Evolutionary conservation across 2,888 invertebrate species (phyloP).

Genomic region (Nebria salina): DNA sequence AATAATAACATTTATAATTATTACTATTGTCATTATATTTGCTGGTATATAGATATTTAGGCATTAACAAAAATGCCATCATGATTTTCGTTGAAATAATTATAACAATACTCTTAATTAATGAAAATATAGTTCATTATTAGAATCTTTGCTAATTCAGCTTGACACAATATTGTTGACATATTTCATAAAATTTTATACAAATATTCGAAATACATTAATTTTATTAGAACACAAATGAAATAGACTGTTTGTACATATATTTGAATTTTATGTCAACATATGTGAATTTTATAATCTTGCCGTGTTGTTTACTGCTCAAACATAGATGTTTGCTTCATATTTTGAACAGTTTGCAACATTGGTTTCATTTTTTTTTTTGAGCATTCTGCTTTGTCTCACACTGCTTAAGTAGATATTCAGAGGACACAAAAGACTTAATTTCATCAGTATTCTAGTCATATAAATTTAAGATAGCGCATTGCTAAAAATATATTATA

Average conservation of each 20-base stretch:
- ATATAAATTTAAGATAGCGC: slow-evolving; percentile 53
- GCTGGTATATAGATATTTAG: slow-evolving; percentile 37
- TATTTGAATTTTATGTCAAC: not conserved
- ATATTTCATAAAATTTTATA: not conserved
- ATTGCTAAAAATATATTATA: slow-evolving; percentile 53
- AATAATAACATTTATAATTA: slow-evolving; percentile 29
- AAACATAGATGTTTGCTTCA: not conserved
- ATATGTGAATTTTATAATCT: not conserved
- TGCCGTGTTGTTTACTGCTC: not conserved
- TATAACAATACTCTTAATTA: not conserved
- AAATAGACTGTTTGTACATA: not conserved
- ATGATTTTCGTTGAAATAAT: slow-evolving; percentile 18
- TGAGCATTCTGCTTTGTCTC: slow-evolving; percentile 50
- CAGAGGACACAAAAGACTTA: slow-evolving; percentile 55
- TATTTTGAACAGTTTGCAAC: not conserved
- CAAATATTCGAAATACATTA: not conserved
- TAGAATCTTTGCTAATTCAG: not conserved
- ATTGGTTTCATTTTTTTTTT: not conserved
- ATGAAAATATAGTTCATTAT: not conserved
- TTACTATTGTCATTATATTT: slow-evolving; percentile 40
- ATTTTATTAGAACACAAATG: not conserved
- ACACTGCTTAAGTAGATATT: slow-evolving; percentile 51
- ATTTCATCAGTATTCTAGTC: slow-evolving; percentile 58
- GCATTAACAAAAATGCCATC: slow-evolving; percentile 28
- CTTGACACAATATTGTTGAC: not conserved